Conservation (phyloP, 1,140 invertebrate species). For the Sycophaga agraensis region DNA sequence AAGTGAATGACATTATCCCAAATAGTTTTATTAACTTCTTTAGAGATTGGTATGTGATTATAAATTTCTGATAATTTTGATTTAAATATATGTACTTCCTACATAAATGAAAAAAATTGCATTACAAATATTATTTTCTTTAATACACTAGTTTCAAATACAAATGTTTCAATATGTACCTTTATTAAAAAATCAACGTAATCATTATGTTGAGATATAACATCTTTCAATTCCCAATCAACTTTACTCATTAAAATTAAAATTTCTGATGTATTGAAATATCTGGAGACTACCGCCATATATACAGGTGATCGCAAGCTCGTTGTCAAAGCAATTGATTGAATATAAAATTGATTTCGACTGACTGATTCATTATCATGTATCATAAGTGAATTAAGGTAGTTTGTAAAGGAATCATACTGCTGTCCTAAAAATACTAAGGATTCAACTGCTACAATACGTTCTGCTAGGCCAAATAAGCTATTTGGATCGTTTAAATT, state of each 20-base stretch:
- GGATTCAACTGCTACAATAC: constrained; percentile 90
- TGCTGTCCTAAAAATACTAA: constrained; percentile 86
- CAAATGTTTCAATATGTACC: constrained; percentile 46
- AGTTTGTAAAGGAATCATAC: constrained; percentile 78
- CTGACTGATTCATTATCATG: constrained; percentile 59
- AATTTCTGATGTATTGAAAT: constrained; percentile 79
- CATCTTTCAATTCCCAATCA: constrained; percentile 94
- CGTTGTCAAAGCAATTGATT: constrained; percentile 69
- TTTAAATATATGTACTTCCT: constrained; percentile 80
- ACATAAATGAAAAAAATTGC: constrained; percentile 34
- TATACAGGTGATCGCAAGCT: constrained; percentile 85
- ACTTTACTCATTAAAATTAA: constrained; percentile 86
- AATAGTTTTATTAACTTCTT: constrained; percentile 68
- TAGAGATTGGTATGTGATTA: constrained; percentile 69
- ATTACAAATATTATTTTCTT: neutral
- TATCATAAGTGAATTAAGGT: constrained; percentile 58
- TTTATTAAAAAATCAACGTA: constrained; percentile 79
- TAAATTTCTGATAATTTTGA: constrained; percentile 73
- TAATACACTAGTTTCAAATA: neutral
- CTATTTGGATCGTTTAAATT: constrained; percentile 71
- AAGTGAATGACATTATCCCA: constrained; percentile 88
- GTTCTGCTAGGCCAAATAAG: constrained; percentile 79
- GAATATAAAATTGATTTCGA: constrained; percentile 72
- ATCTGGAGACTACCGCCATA: constrained; percentile 75
- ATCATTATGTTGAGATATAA: constrained; percentile 91